phyloP scores from a whole-genome alignment of 2,888 invertebrate species.

The Oxystoma pomonae region DNA sequence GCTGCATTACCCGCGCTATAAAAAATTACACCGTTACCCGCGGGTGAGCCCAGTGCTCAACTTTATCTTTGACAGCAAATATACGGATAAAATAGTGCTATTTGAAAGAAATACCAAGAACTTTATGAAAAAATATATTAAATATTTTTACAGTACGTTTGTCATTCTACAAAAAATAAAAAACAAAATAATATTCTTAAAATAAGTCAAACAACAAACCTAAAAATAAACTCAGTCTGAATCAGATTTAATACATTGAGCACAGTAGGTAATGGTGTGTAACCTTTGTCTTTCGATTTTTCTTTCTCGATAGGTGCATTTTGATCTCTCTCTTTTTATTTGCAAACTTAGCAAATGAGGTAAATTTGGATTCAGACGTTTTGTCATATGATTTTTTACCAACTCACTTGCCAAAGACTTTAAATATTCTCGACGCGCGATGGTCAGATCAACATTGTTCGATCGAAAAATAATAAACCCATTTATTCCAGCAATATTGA shows the following conservation, averaged over 20 bases:
- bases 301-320: conserved; percentile 4
- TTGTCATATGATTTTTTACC: background rate
- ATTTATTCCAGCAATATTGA: conserved; percentile 11
- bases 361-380: conserved; percentile 7
- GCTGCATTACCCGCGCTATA: conserved; percentile 4
- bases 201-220: background rate
- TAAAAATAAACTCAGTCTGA: background rate
- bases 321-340: conserved; percentile 7
- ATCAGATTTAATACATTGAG: background rate
- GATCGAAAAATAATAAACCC: conserved; percentile 8
- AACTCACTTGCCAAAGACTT: conserved; percentile 6
- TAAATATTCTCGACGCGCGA: background rate
- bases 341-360: conserved; percentile 5
- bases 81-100: conserved; percentile 4
- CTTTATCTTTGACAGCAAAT: conserved; percentile 1
- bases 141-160: conserved; percentile 2
- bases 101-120: conserved; percentile 3
- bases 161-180: background rate
- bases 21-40: conserved; percentile 6
- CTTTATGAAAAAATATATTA: conserved; percentile 1
- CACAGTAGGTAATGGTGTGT: background rate
- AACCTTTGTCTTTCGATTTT: conserved; percentile 3
- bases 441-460: background rate
- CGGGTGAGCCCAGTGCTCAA: conserved; percentile 5
- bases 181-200: background rate